Evolutionary conservation across 2,113 vertebrate species (phyloP).

Genomic region (Peromyscus polionotus): DNA sequence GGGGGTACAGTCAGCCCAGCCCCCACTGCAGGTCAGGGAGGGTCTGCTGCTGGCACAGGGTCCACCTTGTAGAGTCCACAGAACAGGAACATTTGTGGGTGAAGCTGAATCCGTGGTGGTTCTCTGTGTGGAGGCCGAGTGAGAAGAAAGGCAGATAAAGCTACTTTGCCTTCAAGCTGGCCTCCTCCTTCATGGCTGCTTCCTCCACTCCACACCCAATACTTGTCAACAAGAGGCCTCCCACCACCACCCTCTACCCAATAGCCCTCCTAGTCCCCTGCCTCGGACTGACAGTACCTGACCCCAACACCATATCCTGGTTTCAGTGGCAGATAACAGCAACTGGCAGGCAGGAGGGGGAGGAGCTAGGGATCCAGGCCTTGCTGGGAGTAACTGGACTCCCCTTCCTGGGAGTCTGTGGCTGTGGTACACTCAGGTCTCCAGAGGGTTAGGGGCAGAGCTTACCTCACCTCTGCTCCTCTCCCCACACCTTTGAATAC

Average conservation of each 20-base stretch:
- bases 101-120: not conserved
- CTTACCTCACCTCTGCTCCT: not conserved
- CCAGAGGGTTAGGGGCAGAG: not conserved
- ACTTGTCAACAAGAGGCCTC: not conserved
- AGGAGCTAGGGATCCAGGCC: not conserved
- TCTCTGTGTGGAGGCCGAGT: not conserved
- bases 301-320: not conserved
- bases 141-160: not conserved
- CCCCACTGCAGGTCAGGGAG: not conserved
- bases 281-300: not conserved
- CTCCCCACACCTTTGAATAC: not conserved
- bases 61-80: not conserved
- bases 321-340: not conserved
- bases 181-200: not conserved
- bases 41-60: not conserved
- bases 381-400: not conserved
- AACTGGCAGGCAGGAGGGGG: not conserved
- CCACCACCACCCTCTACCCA: not conserved
- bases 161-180: not conserved
- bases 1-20: not conserved
- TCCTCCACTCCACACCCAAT: not conserved
- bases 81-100: not conserved
- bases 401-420: not conserved
- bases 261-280: not conserved
- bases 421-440: not conserved